Base-by-base conservation (phyloP, 2,888 invertebrate genomes). In the Mythimna impura region DNA sequence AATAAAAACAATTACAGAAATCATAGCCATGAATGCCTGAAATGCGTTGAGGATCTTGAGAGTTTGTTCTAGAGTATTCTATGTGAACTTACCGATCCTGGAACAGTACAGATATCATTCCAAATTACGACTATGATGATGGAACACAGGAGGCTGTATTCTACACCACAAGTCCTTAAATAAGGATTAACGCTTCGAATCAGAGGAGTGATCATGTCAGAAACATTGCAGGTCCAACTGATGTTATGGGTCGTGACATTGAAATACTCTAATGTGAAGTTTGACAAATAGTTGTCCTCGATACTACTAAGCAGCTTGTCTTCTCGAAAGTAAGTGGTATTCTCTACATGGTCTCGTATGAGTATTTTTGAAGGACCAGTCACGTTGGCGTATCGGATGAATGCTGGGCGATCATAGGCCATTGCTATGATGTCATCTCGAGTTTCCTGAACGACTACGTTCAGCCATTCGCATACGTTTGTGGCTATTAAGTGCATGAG, bases 401-500 rank as follows among this genome's bases (percentile, higher is more conserved):
- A 89, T 6, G 91, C 87, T 34, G 93, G 93, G 0, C 90, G 90
- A 55, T 92, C 89, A 81, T 94, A 94, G 0, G 96, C 95, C 47
- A 96, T 93, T 3, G 93, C 89, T 30, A 97, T 96, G 73, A 98
- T 98, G 91, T 99, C 98, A 89, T 98, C 98, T 89, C 98, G 97
- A 3, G 99, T 99, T 91, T 99, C 99, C 90, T 98, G 98, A 20
- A 99, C 98, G 40, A 99, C 96, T 2, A 98, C 98, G 91, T 98
- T 98, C 9, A 99, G 94, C 99, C 99, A 99, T 88, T 99, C 98
- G 93, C 99, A 99, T 17, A 99, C 95, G 91, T 99, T 99, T 20
- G 99, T 99, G 2, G 99, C 99, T 78, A 99, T 97, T 96, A 99
- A 97, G 91, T 99, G 99, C 99, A 99, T 99, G 20, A 99, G 96